phyloP scores from a whole-genome alignment of 2,113 vertebrate species.

The Abramis brama region DNA sequence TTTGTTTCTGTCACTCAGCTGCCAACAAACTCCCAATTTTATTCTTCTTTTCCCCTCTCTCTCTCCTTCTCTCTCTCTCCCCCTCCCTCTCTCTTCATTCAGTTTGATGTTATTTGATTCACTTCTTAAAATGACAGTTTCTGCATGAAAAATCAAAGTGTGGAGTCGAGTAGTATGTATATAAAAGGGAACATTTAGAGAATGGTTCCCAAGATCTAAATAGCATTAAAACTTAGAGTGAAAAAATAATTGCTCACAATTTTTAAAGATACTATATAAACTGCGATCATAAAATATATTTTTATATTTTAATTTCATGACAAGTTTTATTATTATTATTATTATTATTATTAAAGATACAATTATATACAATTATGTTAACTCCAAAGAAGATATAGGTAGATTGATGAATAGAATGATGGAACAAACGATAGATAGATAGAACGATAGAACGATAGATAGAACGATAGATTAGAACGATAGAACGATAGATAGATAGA shows the following conservation, averaged over 20 bases:
- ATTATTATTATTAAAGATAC: neutral
- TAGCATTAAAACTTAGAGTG: neutral
- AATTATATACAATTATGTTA: neutral
- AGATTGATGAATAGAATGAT: too few relatives aligned
- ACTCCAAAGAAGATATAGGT: neutral
- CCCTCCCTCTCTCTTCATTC: neutral
- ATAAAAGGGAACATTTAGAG: neutral
- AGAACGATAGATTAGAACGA: too few relatives aligned
- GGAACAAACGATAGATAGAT: too few relatives aligned
- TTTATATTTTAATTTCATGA: too few relatives aligned
- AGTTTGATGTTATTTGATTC: neutral
- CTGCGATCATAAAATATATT: too few relatives aligned
- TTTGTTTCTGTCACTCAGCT: conserved; percentile 52
- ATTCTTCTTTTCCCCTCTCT: neutral
- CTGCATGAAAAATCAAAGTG: neutral
- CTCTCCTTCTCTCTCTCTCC: neutral
- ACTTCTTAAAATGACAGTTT: neutral
- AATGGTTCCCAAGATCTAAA: neutral
- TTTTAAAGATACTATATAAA: neutral
- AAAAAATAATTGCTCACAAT: neutral
- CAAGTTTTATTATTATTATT: neutral
- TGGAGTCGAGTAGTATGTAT: neutral
- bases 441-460: too few relatives aligned
- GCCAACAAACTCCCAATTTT: conserved; percentile 36
- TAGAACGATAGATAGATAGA: neutral